Percentiles rank a stretch among this genome's conserved stretches.
phyloP scores from a whole-genome alignment of 2,113 vertebrate species.

The Sylvilagus bachmani region DNA sequence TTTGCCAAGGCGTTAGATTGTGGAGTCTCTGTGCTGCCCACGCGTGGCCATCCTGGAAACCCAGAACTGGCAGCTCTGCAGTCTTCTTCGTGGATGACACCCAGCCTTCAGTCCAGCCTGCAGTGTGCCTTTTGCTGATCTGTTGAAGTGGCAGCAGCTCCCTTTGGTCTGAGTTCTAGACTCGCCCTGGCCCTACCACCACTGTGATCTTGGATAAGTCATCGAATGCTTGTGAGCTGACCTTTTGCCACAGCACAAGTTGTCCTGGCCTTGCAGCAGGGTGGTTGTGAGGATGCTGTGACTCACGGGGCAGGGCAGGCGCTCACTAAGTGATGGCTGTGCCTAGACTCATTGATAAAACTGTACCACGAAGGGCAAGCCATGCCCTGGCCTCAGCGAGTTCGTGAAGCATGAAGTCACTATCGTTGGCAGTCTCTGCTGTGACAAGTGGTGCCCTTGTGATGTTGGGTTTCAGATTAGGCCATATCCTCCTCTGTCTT shows the following conservation, averaged over 20 bases:
- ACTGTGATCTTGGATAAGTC: not conserved
- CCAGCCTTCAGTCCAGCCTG: accelerated
- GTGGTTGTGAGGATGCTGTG: not conserved
- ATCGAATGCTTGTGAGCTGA: not conserved
- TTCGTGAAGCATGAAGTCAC: not conserved
- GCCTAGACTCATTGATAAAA: not conserved
- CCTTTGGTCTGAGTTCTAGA: not conserved
- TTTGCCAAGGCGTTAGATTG: accelerated
- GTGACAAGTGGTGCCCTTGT: not conserved
- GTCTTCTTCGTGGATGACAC: not conserved
- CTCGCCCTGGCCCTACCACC: not conserved
- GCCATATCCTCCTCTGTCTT: not conserved
- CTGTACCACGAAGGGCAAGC: accelerated
- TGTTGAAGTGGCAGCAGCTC: not conserved
- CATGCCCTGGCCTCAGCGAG: not conserved
- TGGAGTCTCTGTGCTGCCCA: not conserved
- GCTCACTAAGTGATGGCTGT: accelerated
- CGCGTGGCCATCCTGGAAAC: not conserved
- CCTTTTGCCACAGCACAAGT: not conserved
- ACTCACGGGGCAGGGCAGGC: accelerated
- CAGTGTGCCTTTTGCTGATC: not conserved
- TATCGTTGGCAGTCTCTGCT: not conserved
- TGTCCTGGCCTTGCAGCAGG: not conserved
- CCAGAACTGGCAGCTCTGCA: not conserved
- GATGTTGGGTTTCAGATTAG: not conserved